A percentile compares a stretch with the other conserved stretches of the same genome.
These are phyloP conservation scores for Iguana delicatissima DNA, from an alignment of 2,797 vertebrate species.

Conservation along the genomic window DNA sequence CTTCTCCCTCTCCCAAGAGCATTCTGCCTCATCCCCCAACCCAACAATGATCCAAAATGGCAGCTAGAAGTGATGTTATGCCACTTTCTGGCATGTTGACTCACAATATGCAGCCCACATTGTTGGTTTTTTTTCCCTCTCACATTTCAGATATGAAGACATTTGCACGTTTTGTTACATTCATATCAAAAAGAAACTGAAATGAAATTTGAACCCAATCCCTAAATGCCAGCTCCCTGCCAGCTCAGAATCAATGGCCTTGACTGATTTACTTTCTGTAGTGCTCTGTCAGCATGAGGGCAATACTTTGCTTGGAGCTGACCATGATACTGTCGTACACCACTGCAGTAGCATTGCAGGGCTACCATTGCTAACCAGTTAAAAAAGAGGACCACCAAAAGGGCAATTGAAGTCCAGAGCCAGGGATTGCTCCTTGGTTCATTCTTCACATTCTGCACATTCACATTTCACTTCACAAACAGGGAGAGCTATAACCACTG, in stretches of 20 bases:
- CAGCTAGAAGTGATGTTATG: too few species aligned
- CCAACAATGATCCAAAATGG: too few species aligned
- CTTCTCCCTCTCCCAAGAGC: too few species aligned
- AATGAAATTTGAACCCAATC: too few species aligned
- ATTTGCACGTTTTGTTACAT: too few species aligned
- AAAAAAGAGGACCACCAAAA: not conserved
- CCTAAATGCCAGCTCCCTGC: too few species aligned
- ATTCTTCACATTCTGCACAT: not conserved
- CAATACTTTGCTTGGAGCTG: not conserved
- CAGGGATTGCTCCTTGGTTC: not conserved
- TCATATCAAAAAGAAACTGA: too few species aligned
- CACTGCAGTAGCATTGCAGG: not conserved
- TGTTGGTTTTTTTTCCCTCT: too few species aligned
- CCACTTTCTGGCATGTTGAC: too few species aligned
- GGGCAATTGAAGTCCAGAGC: not conserved
- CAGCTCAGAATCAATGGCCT: not conserved
- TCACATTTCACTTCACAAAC: not conserved
- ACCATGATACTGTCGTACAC: not conserved
- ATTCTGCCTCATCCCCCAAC: too few species aligned
- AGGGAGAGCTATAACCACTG: not conserved
- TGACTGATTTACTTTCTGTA: not conserved
- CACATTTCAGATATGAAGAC: too few species aligned
- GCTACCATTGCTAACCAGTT: not conserved
- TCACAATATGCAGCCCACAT: too few species aligned
- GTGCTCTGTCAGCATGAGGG: not conserved